Evolutionary conservation across 2,888 invertebrate genomes (phyloP).

Genomic region (Uloborus plumipes): DNA sequence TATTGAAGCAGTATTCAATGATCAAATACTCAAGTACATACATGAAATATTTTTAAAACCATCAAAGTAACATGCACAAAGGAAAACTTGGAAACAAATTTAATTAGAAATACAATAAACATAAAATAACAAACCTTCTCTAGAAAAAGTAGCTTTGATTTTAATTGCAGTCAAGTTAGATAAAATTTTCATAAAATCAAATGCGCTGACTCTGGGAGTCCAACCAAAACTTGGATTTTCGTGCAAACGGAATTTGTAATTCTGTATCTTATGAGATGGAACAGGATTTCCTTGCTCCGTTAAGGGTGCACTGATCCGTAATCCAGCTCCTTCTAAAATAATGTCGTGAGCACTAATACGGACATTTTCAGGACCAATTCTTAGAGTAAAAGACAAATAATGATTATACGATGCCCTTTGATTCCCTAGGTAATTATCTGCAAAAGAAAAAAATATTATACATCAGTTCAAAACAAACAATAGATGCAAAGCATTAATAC

Average conservation of each 20-base stretch:
- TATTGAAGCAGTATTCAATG: background rate
- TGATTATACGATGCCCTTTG: slow-evolving; percentile 96
- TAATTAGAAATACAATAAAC: background rate
- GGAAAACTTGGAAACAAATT: background rate
- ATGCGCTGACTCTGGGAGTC: slow-evolving; percentile 90
- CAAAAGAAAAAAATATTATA: slow-evolving; percentile 61
- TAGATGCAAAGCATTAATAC: background rate
- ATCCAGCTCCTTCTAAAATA: slow-evolving; percentile 87
- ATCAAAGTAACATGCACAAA: too few species aligned
- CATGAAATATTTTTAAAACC: too few species aligned
- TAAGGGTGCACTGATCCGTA: slow-evolving; percentile 86
- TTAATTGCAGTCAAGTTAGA: slow-evolving; percentile 94
- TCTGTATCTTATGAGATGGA: slow-evolving; percentile 81
- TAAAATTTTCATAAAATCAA: slow-evolving; percentile 91
- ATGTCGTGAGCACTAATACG: slow-evolving; percentile 88
- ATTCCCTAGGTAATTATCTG: slow-evolving; percentile 87
- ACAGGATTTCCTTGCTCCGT: slow-evolving; percentile 90
- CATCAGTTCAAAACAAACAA: background rate
- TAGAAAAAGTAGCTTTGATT: slow-evolving; percentile 91
- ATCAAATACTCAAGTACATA: too few species aligned
- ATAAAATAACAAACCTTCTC: slow-evolving; percentile 75
- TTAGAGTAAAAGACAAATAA: slow-evolving; percentile 86
- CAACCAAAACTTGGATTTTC: slow-evolving; percentile 93
- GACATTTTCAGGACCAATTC: slow-evolving; percentile 85
- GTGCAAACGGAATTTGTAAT: slow-evolving; percentile 88